Evolutionary conservation across 35 echinoderm and acorn worm genomes (phyloP).

Genomic region (Hemicentrotus pulcherrimus): DNA sequence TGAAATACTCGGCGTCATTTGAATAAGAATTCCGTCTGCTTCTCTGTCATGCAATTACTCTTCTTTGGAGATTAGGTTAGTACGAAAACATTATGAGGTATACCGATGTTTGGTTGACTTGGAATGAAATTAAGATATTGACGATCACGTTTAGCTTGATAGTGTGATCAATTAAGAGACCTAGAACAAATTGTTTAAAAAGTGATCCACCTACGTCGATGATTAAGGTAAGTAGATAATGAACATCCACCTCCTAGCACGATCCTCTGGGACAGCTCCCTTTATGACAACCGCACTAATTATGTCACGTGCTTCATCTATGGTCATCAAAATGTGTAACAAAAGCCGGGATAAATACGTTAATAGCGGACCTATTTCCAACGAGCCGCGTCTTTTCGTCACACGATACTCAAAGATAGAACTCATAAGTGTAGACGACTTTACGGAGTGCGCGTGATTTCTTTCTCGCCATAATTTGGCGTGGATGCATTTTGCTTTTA

Average conservation of each 20-base stretch:
- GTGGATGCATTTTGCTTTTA: constrained; percentile 19
- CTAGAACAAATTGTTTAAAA: neutral
- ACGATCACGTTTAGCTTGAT: neutral
- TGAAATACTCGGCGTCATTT: neutral
- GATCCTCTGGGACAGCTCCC: neutral
- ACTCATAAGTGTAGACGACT: neutral
- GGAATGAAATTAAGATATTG: neutral
- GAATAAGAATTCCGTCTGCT: neutral
- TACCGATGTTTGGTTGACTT: neutral
- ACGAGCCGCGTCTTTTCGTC: neutral
- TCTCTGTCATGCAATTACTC: neutral
- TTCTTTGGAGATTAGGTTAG: neutral
- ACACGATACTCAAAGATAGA: neutral
- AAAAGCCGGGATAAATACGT: neutral
- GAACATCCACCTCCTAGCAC: neutral
- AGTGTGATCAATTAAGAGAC: neutral
- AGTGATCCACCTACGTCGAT: neutral
- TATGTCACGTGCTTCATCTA: neutral
- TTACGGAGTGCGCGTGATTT: neutral
- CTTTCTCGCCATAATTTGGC: neutral
- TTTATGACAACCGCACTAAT: neutral
- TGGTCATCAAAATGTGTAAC: neutral
- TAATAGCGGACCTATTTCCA: neutral
- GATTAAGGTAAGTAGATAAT: neutral
- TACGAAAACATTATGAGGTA: neutral